A percentile compares a stretch with the other conserved stretches of the same genome.
These are phyloP conservation scores for Sphenopsis melanotis DNA, from an alignment of 2,797 vertebrate genomes.

Conservation along the genomic window DNA sequence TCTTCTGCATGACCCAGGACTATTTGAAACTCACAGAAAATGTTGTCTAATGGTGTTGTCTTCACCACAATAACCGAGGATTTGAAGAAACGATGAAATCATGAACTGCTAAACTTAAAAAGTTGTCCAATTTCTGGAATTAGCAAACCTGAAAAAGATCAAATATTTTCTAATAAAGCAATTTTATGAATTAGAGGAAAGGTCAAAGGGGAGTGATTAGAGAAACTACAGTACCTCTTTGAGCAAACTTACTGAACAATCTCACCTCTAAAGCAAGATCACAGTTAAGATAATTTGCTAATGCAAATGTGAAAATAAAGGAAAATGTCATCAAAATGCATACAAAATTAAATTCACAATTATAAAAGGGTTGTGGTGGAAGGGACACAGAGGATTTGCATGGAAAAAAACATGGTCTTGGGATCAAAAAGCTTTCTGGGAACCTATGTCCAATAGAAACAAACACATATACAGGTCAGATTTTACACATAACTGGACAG, in stretches of 20 bases:
- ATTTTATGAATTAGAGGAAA: not conserved
- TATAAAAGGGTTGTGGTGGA: not conserved
- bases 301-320: not conserved
- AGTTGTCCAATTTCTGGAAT: not conserved
- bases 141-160: not conserved
- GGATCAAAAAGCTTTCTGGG: not conserved
- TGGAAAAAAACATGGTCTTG: not conserved
- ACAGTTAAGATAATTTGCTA: not conserved
- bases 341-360: not conserved
- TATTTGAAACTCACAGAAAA: not conserved
- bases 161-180: not conserved
- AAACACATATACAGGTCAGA: rapidly evolving
- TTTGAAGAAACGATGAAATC: not conserved
- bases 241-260: not conserved
- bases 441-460: not conserved
- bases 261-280: not conserved
- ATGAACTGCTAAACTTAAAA: not conserved
- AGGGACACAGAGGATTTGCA: not conserved
- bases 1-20: not conserved
- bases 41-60: not conserved
- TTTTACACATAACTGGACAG: not conserved
- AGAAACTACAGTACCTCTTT: not conserved
- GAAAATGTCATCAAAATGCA: not conserved
- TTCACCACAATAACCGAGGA: not conserved
- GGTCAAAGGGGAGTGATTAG: not conserved